Conservation (phyloP, 2,797 vertebrate genomes). For the Falco berigora region DNA sequence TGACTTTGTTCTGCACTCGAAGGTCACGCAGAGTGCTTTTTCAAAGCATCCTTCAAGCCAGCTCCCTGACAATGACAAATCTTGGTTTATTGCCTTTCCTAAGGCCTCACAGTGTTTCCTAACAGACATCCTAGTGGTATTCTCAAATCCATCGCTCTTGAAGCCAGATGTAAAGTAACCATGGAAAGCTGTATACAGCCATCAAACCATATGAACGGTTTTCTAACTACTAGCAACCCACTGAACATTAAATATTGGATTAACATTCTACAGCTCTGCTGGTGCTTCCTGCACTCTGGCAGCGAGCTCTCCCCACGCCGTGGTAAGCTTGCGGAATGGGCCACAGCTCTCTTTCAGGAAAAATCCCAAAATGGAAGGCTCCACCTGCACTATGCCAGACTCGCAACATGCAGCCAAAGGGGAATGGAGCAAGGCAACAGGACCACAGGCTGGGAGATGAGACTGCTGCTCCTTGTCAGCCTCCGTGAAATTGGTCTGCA, state of each 20-base stretch:
- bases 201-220: background rate
- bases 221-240: slow-evolving; percentile 40
- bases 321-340: rapidly evolving
- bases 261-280: slow-evolving; percentile 49
- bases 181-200: background rate
- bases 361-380: background rate
- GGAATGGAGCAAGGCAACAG: background rate
- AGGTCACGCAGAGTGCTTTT: background rate
- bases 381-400: rapidly evolving
- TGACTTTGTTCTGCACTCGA: background rate
- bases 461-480: background rate
- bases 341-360: background rate
- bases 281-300: slow-evolving; percentile 39
- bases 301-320: background rate
- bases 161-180: slow-evolving; percentile 26
- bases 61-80: slow-evolving; percentile 31
- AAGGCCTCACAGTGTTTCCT: background rate
- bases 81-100: background rate
- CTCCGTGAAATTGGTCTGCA: background rate
- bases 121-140: background rate
- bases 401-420: rapidly evolving
- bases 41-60: slow-evolving; percentile 8
- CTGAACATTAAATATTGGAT: slow-evolving; percentile 31
- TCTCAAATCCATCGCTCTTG: background rate
- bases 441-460: background rate